Evolutionary conservation across 1,140 invertebrate species (phyloP).

Genomic region (Atta texana): DNA sequence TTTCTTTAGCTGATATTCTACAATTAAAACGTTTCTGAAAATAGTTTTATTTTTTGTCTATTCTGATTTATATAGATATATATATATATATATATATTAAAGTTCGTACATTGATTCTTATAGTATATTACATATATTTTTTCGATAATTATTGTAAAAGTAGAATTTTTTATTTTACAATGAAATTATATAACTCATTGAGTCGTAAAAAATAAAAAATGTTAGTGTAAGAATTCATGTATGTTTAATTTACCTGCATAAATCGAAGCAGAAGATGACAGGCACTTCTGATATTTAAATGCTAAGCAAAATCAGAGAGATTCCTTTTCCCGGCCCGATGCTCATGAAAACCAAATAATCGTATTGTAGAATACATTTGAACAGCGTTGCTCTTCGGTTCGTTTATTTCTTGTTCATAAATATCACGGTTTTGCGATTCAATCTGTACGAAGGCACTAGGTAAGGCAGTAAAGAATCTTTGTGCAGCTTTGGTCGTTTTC

Average conservation of each 20-base stretch:
- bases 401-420: constrained; percentile 46
- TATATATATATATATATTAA: neutral
- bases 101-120: neutral
- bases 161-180: neutral
- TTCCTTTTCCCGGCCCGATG: constrained; percentile 18
- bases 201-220: neutral
- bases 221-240: neutral
- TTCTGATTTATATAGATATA: neutral
- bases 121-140: neutral
- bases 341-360: constrained; percentile 44
- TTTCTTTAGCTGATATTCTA: too few relatives aligned
- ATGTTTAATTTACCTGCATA: neutral
- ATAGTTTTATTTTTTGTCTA: neutral
- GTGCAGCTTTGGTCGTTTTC: constrained; percentile 39
- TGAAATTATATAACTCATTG: neutral
- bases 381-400: neutral
- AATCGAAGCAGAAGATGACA: neutral
- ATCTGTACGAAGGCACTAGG: constrained; percentile 30
- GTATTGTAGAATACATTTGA: constrained; percentile 59
- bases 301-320: constrained; percentile 50
- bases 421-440: constrained; percentile 46
- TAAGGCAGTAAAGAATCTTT: constrained; percentile 24
- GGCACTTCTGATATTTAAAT: constrained; percentile 67
- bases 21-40: too few relatives aligned
- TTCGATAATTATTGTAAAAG: neutral